Conservation (phyloP, 2,797 vertebrate species). For the Lemur catta region DNA sequence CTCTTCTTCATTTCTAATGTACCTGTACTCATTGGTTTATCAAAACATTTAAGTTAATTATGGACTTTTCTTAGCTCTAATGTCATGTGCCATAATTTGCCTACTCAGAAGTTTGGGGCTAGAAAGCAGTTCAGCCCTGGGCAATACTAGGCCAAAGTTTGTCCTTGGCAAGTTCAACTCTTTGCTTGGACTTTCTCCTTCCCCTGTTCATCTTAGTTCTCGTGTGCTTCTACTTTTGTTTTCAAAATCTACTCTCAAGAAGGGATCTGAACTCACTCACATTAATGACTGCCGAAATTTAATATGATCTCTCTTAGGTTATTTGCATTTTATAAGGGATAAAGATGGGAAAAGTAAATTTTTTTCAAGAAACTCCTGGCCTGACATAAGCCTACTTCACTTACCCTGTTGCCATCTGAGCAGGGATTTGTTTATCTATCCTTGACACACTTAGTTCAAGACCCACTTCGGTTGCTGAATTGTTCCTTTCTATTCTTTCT, state of each 20-base stretch:
- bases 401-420: background rate
- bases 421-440: background rate
- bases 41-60: background rate
- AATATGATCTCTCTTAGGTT: background rate
- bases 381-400: background rate
- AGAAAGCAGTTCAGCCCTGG: background rate
- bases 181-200: background rate
- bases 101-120: background rate
- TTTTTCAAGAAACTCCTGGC: background rate
- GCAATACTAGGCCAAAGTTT: constrained; percentile 20
- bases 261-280: constrained; percentile 1
- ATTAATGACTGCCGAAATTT: background rate
- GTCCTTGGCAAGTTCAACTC: background rate
- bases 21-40: background rate
- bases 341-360: background rate
- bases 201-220: background rate
- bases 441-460: background rate
- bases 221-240: background rate
- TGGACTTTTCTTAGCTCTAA: background rate
- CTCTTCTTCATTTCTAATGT: background rate
- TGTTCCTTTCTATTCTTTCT: background rate
- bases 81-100: background rate
- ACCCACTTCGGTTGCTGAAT: background rate
- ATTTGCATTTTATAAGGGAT: constrained; percentile 25
- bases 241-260: constrained; percentile 20